phyloP scores from a whole-genome alignment of 2,797 vertebrate species.

The Channallabes apus region DNA sequence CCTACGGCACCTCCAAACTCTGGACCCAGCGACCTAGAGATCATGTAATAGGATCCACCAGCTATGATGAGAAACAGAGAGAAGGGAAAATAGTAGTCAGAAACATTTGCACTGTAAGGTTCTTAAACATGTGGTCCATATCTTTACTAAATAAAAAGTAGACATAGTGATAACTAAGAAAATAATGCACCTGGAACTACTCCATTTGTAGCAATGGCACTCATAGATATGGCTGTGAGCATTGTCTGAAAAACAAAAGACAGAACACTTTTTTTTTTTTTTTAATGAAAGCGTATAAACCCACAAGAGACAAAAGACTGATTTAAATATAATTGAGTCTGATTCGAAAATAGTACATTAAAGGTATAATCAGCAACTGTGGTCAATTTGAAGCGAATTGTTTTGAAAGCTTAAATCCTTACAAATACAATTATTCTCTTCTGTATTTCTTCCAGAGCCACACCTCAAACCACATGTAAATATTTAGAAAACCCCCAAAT shows the following conservation, averaged over 20 bases:
- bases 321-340: background rate
- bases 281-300: background rate
- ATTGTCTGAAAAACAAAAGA: constrained; percentile 79
- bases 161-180: background rate
- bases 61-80: constrained; percentile 68
- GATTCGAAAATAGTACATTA: background rate
- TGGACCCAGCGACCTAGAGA: constrained; percentile 91
- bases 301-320: background rate
- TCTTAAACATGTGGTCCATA: background rate
- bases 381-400: background rate
- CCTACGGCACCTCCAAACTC: constrained; percentile 96
- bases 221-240: constrained; percentile 98
- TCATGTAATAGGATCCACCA: constrained; percentile 97
- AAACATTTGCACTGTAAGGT: background rate
- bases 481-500: background rate
- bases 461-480: background rate
- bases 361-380: background rate
- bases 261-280: background rate
- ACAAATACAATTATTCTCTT: background rate
- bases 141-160: background rate
- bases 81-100: background rate
- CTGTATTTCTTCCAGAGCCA: background rate
- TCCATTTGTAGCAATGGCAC: constrained; percentile 95
- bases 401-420: background rate
- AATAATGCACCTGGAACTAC: constrained; percentile 87